Base-by-base conservation (phyloP, 2,797 vertebrate species). In the Hippocampus kuda region DNA sequence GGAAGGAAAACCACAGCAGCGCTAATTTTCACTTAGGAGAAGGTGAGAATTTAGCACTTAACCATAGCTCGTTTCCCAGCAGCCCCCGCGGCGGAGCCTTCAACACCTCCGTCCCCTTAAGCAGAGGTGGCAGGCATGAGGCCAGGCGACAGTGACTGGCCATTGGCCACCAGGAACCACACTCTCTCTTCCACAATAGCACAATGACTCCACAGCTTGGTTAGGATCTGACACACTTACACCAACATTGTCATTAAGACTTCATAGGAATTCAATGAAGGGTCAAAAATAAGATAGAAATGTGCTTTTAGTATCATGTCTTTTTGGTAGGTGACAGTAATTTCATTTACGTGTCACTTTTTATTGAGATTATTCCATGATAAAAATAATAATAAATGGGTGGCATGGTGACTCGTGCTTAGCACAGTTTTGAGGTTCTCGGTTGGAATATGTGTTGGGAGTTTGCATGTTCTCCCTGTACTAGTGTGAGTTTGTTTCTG, bases 21-120 rank as follows among this genome's bases (percentile, higher is more conserved):
- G 64, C 79, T 88, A 84, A 89, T 90, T 90, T 86, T 87, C 87
- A 88, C 87, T 86, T 88, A 84, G 85, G 83, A 85, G 86, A 84
- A 89, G 88, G 88, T 89, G 88, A 87, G 84, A 87, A 87, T 86
- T 88, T 81, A 83, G 77, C 81, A 80, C 86, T 87, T 88, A 86
- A 86, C 88, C 80, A 79, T 72, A 77, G 81, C 84, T 86, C 83
- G 77, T 86, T 83, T 85, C 83, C 75, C 68, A 65, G 68, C 71
- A 79, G 84, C 87, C 84, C 84, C 59, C 54, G 79, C 59, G 83
- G 85, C 78, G 87, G 85, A 81, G 81, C 81, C 87, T 86, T 86
- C 87, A 88, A 85, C 88, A 85, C 87, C 85, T 87, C 78, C 79
- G 84, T 81, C 86, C 83, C 62, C 74, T 81, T 81, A 84, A 65